Evolutionary conservation across 2,888 invertebrate species (phyloP), one percentile per base, ranked within the genome.

Genomic region (Capitulum mitella): DNA sequence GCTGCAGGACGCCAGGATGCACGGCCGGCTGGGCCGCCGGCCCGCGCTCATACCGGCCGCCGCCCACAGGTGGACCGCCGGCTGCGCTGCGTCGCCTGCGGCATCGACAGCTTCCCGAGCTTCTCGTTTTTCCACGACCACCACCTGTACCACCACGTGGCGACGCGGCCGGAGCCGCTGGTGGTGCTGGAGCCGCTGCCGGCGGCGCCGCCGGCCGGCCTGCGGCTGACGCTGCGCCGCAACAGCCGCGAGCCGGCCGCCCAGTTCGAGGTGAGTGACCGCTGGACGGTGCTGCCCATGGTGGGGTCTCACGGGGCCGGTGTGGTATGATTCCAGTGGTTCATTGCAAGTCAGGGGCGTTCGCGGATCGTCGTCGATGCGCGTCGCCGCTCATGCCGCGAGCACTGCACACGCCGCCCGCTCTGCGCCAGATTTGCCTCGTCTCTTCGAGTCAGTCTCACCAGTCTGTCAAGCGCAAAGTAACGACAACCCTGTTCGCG

Each of bases 71-170:
- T 64, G 64, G 64, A 64, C 34, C 64, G 64, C 0, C 34, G 32
- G 64, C 64, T 64, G 64, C 64, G 64, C 34, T 64, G 64, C 64
- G 64, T 64, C 16, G 8, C 19, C 5, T 64, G 64, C 34, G 64
- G 64, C 19, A 64, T 64, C 64, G 64, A 64, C 64, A 34, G 64
- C 64, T 64, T 64, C 34, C 64, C 64, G 19, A 64, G 64, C 34
- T 64, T 64, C 64, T 16, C 34, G 34, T 64, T 34, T 19, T 64
- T 64, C 34, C 64, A 64, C 64, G 64, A 34, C 34, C 64, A 64
- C 64, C 64, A 64, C 64, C 64, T 64, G 34, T 64, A 64, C 64
- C 64, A 64, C n/a, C 64, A 64, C 64, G 19, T 64, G 32, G 64
- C 37, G 64, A 37, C 32, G 77, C 48, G 29, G 77, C 48, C 51